Percentiles rank a stretch among this genome's conserved stretches.
phyloP scores from a whole-genome alignment of 2,797 vertebrate species.

The Margarornis squamiger region DNA sequence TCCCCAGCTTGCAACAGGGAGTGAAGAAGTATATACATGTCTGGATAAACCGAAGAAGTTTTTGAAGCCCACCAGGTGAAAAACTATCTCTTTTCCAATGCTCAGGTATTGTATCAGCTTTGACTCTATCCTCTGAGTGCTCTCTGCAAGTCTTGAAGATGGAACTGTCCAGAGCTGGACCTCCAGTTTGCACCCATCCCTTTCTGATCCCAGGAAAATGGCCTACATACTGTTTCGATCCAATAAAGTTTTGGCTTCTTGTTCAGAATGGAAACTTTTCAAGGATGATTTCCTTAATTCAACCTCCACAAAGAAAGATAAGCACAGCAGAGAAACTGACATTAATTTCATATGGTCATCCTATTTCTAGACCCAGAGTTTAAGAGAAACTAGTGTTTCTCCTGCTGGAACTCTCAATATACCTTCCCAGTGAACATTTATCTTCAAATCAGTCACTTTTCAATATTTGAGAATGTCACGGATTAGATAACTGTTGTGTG shows the following conservation, averaged over 20 bases:
- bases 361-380: background rate
- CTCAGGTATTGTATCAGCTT: background rate
- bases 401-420: background rate
- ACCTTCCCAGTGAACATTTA: background rate
- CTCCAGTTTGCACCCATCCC: background rate
- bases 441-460: background rate
- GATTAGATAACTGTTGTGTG: background rate
- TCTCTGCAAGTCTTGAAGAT: background rate
- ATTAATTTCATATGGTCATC: background rate
- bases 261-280: background rate
- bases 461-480: background rate
- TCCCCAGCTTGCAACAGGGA: background rate
- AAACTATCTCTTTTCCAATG: background rate
- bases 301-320: background rate
- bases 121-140: background rate
- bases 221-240: background rate
- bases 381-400: background rate
- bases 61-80: background rate
- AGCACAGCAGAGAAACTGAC: background rate
- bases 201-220: background rate
- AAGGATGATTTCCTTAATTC: background rate
- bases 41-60: background rate
- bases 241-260: background rate
- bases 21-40: fast-evolving
- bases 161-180: background rate